These are phyloP conservation scores for Alethe diademata DNA, from an alignment of 2,113 vertebrate species.

Conservation along the genomic window DNA sequence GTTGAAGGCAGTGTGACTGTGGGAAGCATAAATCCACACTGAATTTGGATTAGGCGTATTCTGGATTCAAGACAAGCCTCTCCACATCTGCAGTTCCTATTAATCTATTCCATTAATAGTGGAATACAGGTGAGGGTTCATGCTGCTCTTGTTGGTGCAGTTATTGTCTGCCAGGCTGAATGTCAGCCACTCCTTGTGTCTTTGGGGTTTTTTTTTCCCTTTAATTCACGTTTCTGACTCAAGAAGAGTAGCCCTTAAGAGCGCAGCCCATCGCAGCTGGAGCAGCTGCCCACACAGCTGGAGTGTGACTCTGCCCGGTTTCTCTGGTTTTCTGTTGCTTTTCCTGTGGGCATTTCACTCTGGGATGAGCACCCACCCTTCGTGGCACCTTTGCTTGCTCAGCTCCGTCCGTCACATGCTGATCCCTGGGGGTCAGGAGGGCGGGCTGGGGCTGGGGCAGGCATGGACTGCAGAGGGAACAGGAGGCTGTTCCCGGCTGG, in stretches of 20 bases:
- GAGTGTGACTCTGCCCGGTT: neutral
- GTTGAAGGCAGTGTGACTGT: neutral
- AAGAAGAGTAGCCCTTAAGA: neutral
- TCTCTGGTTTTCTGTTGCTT: neutral
- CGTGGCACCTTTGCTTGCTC: neutral
- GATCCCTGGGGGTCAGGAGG: fast-evolving
- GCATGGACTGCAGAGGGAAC: neutral
- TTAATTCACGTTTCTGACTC: neutral
- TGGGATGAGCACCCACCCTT: neutral
- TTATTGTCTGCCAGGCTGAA: neutral
- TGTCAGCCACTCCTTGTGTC: neutral
- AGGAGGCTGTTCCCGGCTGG: fast-evolving
- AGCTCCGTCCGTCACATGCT: fast-evolving
- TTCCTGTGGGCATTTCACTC: fast-evolving
- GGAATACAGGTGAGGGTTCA: neutral
- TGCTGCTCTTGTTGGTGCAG: neutral
- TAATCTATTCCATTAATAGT: neutral
- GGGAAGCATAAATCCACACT: neutral
- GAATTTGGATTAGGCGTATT: neutral
- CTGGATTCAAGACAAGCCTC: neutral
- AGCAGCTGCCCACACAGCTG: neutral
- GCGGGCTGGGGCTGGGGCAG: neutral
- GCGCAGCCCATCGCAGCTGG: fast-evolving
- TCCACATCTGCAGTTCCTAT: neutral
- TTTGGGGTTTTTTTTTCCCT: neutral